Base-by-base conservation (phyloP, 1,140 invertebrate genomes). In the Drosophila teissieri region DNA sequence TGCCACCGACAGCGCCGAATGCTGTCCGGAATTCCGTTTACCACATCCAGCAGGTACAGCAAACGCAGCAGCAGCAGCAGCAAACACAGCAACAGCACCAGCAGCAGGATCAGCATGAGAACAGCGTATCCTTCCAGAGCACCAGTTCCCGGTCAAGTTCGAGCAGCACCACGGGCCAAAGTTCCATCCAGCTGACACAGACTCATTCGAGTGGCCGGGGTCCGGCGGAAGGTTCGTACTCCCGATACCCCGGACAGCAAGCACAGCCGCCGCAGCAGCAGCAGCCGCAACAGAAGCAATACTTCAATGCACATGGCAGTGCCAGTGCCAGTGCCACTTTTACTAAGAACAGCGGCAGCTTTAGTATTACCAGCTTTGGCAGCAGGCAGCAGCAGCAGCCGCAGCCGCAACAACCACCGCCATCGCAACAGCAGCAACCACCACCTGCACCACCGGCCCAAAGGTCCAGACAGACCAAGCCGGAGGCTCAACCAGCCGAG, bases 301-400 rank as follows among this genome's bases (percentile, higher is more conserved):
- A 62, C 48, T 88, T 84, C 45, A 89, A 84, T 58, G 79, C 77
- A n/a, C 84, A 89, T 48, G 84, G 84, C 73, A 89, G 51, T 51
- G 76, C 83, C 58, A 85, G 60, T 56, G 61, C 81, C 48, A 85
- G 60, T 56, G 61, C 82, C 48, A 86, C 79, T 14, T 88, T 83
- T 36, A 73, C 52, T 39, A 88, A 88, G 75, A 89, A 90, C 62
- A 89, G 58, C 52, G 83, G 83, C 63, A 88, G 83, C 72, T 88
- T 83, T 83, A 88, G 83, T 83, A 89, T 85, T 80, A 89, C 80
- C 39, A 85, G 85, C 51, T 84, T 58, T 53, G 83, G 83, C 67
- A 89, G 67, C 72, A 83, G 80, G 44, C 61, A 60, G 19, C 77
- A 73, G 36, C 77, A 40, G 34, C 62, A 51, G 15, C 79, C 15